These are phyloP conservation scores for Neopelma chrysocephalum DNA, from an alignment of 2,797 vertebrate genomes.

Conservation along the genomic window DNA sequence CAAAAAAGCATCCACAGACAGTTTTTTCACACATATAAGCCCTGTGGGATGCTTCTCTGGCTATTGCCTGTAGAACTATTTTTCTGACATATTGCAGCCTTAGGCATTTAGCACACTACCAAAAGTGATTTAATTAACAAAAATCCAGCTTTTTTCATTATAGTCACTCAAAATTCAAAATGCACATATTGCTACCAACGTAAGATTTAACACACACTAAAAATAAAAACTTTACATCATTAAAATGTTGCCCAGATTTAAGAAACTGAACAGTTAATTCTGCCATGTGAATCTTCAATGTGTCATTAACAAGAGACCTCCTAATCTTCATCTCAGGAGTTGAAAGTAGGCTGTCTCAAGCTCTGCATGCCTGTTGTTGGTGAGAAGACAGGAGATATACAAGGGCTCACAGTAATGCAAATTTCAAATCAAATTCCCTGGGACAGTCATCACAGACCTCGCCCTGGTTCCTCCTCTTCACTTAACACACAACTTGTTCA, in stretches of 20 bases:
- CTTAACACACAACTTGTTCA: background rate
- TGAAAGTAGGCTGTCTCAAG: background rate
- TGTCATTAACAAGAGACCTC: background rate
- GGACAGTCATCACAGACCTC: background rate
- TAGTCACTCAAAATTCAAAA: background rate
- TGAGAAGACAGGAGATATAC: background rate
- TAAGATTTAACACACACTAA: background rate
- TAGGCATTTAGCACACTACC: background rate
- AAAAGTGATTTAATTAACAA: background rate
- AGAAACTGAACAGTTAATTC: background rate
- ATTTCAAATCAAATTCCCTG: background rate
- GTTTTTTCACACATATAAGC: background rate
- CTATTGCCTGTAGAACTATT: background rate
- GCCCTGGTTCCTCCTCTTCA: background rate
- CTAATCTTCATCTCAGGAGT: background rate
- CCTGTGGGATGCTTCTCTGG: background rate
- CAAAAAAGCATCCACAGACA: background rate
- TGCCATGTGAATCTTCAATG: background rate
- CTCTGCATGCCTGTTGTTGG: background rate
- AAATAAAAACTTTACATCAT: background rate
- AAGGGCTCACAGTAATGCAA: background rate
- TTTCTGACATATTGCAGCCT: background rate
- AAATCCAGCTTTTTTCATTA: background rate
- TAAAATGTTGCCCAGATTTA: background rate
- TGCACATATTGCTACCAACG: background rate